phyloP scores from a whole-genome alignment of 2,888 invertebrate species.

The Meteorus colon region DNA sequence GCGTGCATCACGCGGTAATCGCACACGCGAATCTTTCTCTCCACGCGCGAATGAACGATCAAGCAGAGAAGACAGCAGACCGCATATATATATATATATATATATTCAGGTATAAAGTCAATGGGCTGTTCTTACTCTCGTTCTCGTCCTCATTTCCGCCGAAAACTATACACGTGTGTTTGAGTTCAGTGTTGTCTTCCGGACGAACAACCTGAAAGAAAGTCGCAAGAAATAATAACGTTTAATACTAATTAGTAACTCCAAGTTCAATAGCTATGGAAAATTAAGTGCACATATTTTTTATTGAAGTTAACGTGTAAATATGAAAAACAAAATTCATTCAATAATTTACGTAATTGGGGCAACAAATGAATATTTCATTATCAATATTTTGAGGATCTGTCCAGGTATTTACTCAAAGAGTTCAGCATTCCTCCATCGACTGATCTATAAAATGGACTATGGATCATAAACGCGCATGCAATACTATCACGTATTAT shows the following conservation, averaged over 20 bases:
- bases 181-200: not conserved
- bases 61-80: constrained; percentile 26
- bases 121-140: constrained; percentile 17
- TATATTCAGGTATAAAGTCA: constrained; percentile 6
- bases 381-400: not conserved
- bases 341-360: not conserved
- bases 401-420: not conserved
- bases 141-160: constrained; percentile 25
- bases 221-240: too few species aligned
- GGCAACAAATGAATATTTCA: not conserved
- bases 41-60: constrained; percentile 25
- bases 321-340: not conserved
- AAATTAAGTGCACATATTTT: not conserved
- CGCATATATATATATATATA: constrained; percentile 21
- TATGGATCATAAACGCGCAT: not conserved
- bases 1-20: constrained; percentile 38
- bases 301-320: not conserved
- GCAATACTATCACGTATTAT: not conserved
- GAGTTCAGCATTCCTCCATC: not conserved
- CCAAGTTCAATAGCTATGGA: too few species aligned
- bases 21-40: constrained; percentile 34
- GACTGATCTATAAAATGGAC: not conserved
- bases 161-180: not conserved
- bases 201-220: not conserved
- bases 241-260: too few species aligned